phyloP scores from a whole-genome alignment of 2,888 invertebrate species.

The Cremastinae sp. region DNA sequence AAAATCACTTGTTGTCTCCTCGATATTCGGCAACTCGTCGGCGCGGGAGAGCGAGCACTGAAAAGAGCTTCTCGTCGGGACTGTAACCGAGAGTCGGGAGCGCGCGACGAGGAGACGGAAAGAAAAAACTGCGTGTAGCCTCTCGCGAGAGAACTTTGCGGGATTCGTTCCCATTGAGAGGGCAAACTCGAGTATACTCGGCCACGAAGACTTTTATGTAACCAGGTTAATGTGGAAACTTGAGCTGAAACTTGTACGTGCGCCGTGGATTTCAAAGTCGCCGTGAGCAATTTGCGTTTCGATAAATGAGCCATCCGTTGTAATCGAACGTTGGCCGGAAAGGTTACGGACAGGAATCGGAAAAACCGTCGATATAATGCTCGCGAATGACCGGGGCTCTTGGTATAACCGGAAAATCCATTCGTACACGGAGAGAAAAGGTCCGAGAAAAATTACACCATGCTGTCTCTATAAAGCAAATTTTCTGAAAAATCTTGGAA shows the following conservation, averaged over 20 bases:
- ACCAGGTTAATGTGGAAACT: slow-evolving; percentile 50
- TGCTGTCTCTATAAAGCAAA: too few species aligned
- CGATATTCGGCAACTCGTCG: slow-evolving; percentile 30
- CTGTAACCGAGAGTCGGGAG: slow-evolving; percentile 7
- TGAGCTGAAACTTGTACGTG: neutral
- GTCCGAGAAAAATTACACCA: too few species aligned
- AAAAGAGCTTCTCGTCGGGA: slow-evolving; percentile 23
- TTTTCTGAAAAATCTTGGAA: too few species aligned
- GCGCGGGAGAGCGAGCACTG: neutral
- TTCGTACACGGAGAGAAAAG: slow-evolving; percentile 1
- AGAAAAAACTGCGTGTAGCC: slow-evolving; percentile 2
- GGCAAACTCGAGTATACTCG: slow-evolving; percentile 34
- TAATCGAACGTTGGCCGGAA: too few species aligned
- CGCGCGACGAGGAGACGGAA: neutral
- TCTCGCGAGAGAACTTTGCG: slow-evolving; percentile 50
- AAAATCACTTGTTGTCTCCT: slow-evolving; percentile 12
- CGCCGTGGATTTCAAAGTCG: too few species aligned
- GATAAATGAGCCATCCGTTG: too few species aligned
- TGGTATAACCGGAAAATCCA: too few species aligned
- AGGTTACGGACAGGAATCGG: too few species aligned
- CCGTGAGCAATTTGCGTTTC: too few species aligned
- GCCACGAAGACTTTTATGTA: slow-evolving; percentile 54
- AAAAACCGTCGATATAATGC: too few species aligned
- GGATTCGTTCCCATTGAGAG: slow-evolving; percentile 51
- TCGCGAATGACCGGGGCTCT: too few species aligned